A percentile compares a stretch with the other conserved stretches of the same genome.
These are phyloP conservation scores for Stegana nigrithorax DNA, from an alignment of 2,888 invertebrate species.

Conservation along the genomic window DNA sequence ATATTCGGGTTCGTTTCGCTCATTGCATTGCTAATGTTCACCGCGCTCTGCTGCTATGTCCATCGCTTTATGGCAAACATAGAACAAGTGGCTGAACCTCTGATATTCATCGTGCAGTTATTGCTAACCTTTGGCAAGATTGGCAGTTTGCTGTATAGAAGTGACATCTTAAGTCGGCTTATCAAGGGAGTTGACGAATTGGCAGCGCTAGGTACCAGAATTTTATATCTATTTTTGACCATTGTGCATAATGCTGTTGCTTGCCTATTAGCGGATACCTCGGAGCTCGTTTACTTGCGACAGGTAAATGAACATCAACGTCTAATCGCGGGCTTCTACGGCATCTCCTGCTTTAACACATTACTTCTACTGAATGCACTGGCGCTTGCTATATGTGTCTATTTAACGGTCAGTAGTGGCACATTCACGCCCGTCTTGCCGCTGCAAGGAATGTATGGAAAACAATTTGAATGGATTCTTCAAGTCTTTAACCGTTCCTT, in stretches of 20 bases:
- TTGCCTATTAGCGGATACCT: neutral
- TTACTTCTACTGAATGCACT: neutral
- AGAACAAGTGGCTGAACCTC: neutral
- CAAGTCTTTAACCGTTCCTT: neutral
- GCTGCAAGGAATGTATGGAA: neutral
- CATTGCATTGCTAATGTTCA: neutral
- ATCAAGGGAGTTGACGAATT: neutral
- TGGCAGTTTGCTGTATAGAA: neutral
- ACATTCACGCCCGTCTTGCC: neutral
- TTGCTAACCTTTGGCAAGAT: neutral
- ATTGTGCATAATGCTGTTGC: no score
- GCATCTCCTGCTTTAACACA: neutral
- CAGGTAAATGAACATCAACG: neutral
- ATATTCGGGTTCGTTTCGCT: neutral
- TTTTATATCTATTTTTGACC: neutral
- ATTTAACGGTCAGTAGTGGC: neutral
- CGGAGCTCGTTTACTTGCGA: neutral
- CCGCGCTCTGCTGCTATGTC: neutral
- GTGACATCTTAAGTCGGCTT: neutral
- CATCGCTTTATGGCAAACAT: neutral
- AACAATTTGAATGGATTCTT: neutral
- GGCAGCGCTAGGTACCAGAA: neutral
- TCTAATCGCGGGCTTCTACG: neutral
- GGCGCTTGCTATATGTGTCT: neutral
- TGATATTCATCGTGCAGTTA: neutral